Conservation (phyloP, 2,113 vertebrate species). For the Megaceryle torquata region DNA sequence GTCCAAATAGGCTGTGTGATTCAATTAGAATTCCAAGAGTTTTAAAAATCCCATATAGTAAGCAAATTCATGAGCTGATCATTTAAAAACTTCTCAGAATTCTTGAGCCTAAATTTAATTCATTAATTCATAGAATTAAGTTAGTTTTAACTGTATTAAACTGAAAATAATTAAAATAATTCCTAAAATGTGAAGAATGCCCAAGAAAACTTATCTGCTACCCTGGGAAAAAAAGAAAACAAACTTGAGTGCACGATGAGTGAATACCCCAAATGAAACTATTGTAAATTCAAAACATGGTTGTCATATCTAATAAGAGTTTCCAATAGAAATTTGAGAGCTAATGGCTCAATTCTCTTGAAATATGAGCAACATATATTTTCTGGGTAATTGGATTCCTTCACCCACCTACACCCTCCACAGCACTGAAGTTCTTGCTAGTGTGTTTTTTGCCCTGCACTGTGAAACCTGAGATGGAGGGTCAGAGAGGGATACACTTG, state of each 20-base stretch:
- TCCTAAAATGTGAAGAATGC: not conserved
- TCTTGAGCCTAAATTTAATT: not conserved
- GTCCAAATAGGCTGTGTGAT: conserved; percentile 12
- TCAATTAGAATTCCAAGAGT: conserved; percentile 11
- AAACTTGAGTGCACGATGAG: not conserved
- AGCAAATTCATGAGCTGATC: not conserved
- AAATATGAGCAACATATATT: not conserved
- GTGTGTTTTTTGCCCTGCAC: not conserved
- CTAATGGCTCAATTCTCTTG: not conserved
- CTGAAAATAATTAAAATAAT: not conserved
- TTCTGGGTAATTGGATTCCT: not conserved
- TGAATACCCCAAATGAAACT: not conserved
- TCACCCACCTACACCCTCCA: not conserved
- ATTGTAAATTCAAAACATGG: not conserved
- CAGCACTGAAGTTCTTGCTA: not conserved
- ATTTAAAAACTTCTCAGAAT: not conserved
- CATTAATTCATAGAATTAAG: not conserved
- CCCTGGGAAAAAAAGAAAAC: not conserved
- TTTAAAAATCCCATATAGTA: not conserved
- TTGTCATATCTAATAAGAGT: not conserved
- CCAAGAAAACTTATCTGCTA: not conserved
- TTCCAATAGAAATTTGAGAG: not conserved
- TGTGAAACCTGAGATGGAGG: not conserved
- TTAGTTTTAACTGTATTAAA: not conserved
- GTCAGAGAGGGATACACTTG: not conserved